These are phyloP conservation scores for Bovichtus variegatus DNA, from an alignment of 2,797 vertebrate species.

Conservation along the genomic window DNA sequence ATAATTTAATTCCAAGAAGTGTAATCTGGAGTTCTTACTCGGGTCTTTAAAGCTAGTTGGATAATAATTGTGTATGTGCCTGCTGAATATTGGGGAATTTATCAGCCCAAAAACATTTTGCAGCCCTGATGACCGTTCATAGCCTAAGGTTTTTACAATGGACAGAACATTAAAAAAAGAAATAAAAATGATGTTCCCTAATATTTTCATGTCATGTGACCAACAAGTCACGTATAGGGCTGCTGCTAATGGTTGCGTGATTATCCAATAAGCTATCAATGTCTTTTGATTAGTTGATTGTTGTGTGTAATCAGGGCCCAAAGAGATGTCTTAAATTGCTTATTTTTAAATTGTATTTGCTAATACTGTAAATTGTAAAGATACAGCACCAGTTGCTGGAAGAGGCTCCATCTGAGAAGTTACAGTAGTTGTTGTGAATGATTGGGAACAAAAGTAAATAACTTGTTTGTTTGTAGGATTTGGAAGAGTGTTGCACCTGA, in stretches of 20 bases:
- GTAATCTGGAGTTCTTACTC: not conserved
- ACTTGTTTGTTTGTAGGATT: not conserved
- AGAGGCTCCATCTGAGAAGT: not conserved
- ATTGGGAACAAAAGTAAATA: not conserved
- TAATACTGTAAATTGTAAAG: not conserved
- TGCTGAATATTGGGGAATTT: not conserved
- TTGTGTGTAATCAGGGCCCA: not conserved
- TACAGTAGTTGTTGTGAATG: not conserved
- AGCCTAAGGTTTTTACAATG: not conserved
- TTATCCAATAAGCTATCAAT: not conserved
- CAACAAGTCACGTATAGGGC: not conserved
- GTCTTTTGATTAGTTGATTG: not conserved
- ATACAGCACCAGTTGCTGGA: not conserved
- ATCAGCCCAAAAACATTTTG: not conserved
- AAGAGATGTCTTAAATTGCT: not conserved
- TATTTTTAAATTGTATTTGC: not conserved
- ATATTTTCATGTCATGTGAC: not conserved
- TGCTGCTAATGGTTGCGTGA: not conserved
- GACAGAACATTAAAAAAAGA: not conserved
- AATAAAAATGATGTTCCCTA: not conserved
- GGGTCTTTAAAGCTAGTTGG: not conserved
- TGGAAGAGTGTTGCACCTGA: not conserved
- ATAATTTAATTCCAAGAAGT: not conserved
- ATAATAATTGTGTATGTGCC: not conserved
- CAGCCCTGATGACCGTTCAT: not conserved